A percentile compares a stretch with the other conserved stretches of the same genome.
These are phyloP conservation scores for Mylabris phalerata DNA, from an alignment of 1,140 invertebrate genomes.

Conservation along the genomic window DNA sequence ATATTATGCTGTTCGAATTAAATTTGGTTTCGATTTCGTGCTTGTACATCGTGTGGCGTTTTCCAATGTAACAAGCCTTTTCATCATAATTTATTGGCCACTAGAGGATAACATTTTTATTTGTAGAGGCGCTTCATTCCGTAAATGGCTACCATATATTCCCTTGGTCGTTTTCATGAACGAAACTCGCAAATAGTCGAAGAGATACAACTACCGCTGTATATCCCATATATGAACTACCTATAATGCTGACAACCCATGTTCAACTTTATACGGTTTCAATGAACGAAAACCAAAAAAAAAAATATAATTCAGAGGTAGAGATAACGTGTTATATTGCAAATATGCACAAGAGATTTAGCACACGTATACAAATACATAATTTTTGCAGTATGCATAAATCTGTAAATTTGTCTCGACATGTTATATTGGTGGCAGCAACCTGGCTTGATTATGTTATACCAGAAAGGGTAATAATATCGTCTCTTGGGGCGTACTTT, in stretches of 20 bases:
- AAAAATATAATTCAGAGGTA: no score
- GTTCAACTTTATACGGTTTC: no score
- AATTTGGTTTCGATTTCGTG: slow-evolving; percentile 19
- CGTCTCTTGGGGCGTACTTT: not conserved
- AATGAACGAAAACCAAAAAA: no score
- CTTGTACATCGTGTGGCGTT: not conserved
- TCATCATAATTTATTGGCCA: slow-evolving; percentile 29
- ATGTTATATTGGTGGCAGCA: not conserved
- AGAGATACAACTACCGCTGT: slow-evolving; percentile 1
- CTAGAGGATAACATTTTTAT: slow-evolving; percentile 32
- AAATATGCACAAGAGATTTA: slow-evolving; percentile 5
- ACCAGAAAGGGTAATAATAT: not conserved
- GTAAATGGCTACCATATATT: slow-evolving; percentile 31
- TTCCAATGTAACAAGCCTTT: slow-evolving; percentile 26
- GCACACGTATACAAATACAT: not conserved
- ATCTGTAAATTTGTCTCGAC: no score
- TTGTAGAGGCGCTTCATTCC: slow-evolving; percentile 29
- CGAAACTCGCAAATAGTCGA: slow-evolving; percentile 24
- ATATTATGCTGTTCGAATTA: slow-evolving; percentile 10
- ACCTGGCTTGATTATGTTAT: slow-evolving; percentile 7
- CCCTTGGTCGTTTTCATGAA: slow-evolving; percentile 19
- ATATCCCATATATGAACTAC: no score
- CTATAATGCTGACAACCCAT: no score
- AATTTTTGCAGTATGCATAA: not conserved
- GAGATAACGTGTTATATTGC: not conserved